A percentile compares a stretch with the other conserved stretches of the same genome.
Conservation (phyloP, 2,888 invertebrate genomes). For the Brenthis hecate region DNA sequence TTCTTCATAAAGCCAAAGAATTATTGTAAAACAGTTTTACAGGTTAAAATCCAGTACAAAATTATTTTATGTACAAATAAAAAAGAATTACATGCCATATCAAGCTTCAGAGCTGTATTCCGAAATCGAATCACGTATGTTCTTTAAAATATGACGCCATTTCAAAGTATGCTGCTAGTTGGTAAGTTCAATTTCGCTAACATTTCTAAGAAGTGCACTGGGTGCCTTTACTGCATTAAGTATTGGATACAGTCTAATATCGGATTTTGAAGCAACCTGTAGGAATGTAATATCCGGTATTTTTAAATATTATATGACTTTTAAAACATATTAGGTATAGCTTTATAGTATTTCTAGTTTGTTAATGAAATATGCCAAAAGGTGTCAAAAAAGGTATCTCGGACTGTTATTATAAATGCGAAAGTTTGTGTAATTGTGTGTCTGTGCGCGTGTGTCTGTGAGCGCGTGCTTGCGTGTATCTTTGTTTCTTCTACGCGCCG, state of each 20-base stretch:
- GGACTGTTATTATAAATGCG: too few relatives aligned
- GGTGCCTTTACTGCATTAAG: conserved; percentile 34
- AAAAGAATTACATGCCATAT: conserved; percentile 31
- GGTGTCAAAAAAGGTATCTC: not conserved
- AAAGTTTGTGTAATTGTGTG: too few relatives aligned
- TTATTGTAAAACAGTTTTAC: not conserved
- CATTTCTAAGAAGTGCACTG: conserved; percentile 58
- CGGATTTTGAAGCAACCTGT: conserved; percentile 11
- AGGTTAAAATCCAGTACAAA: not conserved
- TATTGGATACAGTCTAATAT: conserved; percentile 27
- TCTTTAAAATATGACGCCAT: conserved; percentile 54
- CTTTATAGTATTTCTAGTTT: too few relatives aligned
- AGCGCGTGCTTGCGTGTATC: too few relatives aligned
- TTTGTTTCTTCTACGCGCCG: too few relatives aligned
- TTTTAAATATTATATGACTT: too few relatives aligned
- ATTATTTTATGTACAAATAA: conserved; percentile 2
- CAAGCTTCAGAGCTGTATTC: conserved; percentile 28
- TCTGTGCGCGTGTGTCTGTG: too few relatives aligned
- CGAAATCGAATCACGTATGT: conserved; percentile 46
- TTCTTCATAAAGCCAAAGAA: too few relatives aligned
- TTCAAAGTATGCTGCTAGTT: conserved; percentile 60
- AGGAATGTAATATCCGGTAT: conserved; percentile 2
- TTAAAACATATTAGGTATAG: not conserved
- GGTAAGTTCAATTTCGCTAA: conserved; percentile 62
- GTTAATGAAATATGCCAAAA: too few relatives aligned